A percentile compares a stretch with the other conserved stretches of the same genome.
Evolutionary conservation across 2,113 vertebrate species (phyloP).

Genomic region (Zapornia atra): DNA sequence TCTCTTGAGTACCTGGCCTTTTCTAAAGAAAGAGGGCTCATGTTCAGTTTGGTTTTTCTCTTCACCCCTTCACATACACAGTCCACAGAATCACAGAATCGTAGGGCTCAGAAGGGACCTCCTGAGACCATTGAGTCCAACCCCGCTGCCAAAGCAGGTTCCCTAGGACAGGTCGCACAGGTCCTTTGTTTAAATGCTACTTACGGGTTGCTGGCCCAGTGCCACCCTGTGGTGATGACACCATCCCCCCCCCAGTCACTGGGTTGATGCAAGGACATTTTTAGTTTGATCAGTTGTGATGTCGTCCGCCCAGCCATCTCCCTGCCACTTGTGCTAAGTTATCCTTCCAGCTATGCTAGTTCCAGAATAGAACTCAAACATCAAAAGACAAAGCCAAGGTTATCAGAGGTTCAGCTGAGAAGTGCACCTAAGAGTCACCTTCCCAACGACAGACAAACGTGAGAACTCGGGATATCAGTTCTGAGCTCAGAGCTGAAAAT

Average conservation of each 20-base stretch:
- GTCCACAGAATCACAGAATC: too few relatives aligned
- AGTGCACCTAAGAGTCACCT: neutral
- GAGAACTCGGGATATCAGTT: conserved; percentile 5
- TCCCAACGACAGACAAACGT: neutral
- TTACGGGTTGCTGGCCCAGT: neutral
- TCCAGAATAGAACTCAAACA: conserved; percentile 15
- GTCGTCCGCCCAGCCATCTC: neutral
- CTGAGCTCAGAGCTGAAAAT: conserved; percentile 37
- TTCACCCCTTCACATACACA: neutral
- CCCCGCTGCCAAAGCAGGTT: too few relatives aligned
- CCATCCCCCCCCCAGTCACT: neutral
- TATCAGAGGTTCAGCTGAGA: conserved; percentile 7
- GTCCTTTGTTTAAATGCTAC: neutral
- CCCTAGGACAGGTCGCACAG: too few relatives aligned
- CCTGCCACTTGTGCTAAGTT: neutral
- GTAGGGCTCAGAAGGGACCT: too few relatives aligned
- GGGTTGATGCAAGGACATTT: neutral
- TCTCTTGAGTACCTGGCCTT: neutral
- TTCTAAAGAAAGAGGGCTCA: neutral
- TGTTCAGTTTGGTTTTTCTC: neutral
- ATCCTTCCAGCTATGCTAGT: neutral
- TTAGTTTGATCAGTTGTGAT: neutral
- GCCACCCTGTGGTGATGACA: neutral
- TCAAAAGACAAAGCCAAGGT: neutral
- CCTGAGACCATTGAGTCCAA: too few relatives aligned